Base-by-base conservation (phyloP, 2,888 invertebrate genomes). In the Macrosiphum euphorbiae region DNA sequence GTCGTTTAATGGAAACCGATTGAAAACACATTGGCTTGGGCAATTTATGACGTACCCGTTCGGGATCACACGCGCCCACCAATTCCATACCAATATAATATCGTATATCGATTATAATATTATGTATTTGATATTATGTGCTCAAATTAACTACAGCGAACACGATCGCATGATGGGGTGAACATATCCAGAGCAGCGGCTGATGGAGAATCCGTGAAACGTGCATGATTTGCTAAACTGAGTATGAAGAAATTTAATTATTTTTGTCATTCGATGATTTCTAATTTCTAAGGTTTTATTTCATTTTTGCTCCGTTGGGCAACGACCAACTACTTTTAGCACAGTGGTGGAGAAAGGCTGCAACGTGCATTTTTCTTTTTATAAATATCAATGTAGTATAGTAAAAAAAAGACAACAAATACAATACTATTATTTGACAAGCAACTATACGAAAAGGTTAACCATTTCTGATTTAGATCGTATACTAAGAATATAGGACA, bases 1-100 rank as follows among this genome's bases (percentile, higher is more conserved):
- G 52, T 44, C 52, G 44, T 88, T 92, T 28, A 78, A 89, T 58
- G 55, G 84, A 52, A 78, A 92, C 88, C 92, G 88, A 92, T 92
- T 84, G 55, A 84, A 89, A 89, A 93, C 47, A 85, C 50, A 55
- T 88, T 78, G 88, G 61, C 78, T 50, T 5, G 20, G 20, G 5
- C 41, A 50, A 78, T 92, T 52, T 88, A 88, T 28, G 88, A 44
- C 92, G 26, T 24, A 55, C 86, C 85, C 58, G 84, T 88, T 87
- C 50, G 20, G n/a, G 2, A 92, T 92, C 41, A 2, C 28, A 84
- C 11, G 47, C 58, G 10, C 20, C 16, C n/a, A 10, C 44, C 5
- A 5, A 26, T 85, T 28, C 44, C 44, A 28, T 44, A 28, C 2
- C 44, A 78, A n/a, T 78, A 78, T 13, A 86, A 86, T 26, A 86